phyloP scores from a whole-genome alignment of 1,140 invertebrate genomes.

The Phymastichus coffea region DNA sequence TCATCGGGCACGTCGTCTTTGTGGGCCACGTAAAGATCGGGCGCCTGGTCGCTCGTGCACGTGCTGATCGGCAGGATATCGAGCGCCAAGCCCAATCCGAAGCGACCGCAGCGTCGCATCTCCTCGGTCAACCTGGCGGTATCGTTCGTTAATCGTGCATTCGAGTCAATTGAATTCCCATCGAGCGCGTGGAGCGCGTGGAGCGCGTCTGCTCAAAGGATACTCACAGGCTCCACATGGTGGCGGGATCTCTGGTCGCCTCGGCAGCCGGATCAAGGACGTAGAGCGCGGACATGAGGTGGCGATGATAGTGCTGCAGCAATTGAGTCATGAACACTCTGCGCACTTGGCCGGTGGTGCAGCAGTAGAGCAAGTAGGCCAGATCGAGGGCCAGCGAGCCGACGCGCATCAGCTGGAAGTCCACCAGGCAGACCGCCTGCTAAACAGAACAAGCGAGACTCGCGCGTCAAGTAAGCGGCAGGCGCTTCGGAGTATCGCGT shows the following conservation, averaged over 20 bases:
- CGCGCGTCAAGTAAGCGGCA: neutral
- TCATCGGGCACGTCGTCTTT: slow-evolving; percentile 37
- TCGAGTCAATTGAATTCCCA: too few species aligned
- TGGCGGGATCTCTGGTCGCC: slow-evolving; percentile 52
- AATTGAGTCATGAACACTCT: slow-evolving; percentile 60
- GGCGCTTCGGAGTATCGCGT: too few species aligned
- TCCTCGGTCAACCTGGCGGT: slow-evolving; percentile 61
- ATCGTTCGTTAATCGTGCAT: too few species aligned
- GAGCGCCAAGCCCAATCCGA: slow-evolving; percentile 67
- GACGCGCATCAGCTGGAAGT: slow-evolving; percentile 70
- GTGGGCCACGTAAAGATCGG: slow-evolving; percentile 65
- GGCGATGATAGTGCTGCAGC: slow-evolving; percentile 60
- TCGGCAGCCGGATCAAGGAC: slow-evolving; percentile 51
- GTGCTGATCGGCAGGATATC: slow-evolving; percentile 73
- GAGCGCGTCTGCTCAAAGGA: too few species aligned
- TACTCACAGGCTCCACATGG: slow-evolving; percentile 61
- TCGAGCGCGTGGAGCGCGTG: too few species aligned
- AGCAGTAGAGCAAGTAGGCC: slow-evolving; percentile 67
- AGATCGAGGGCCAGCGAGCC: slow-evolving; percentile 70
- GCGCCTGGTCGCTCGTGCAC: slow-evolving; percentile 68
- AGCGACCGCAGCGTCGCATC: slow-evolving; percentile 64
- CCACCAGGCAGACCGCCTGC: slow-evolving; percentile 65
- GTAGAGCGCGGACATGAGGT: slow-evolving; percentile 58
- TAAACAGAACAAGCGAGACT: neutral
- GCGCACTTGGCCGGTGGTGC: slow-evolving; percentile 63